Percentiles rank a stretch among this genome's conserved stretches.
Conservation (phyloP, 1,140 invertebrate species). For the Notospermus geniculatus region DNA sequence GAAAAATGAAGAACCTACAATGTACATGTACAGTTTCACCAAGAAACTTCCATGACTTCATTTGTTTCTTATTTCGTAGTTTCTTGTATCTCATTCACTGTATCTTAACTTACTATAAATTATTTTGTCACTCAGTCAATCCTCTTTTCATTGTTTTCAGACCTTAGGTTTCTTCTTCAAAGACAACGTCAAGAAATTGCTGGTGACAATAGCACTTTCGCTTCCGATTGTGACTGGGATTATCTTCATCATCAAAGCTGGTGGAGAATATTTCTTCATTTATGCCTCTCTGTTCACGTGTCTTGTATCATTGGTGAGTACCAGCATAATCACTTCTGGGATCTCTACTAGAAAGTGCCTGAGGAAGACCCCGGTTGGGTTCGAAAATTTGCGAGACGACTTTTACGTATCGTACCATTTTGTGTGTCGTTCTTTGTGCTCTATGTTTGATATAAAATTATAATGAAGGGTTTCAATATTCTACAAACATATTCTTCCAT, state of each 20-base stretch:
- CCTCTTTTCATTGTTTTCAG: conserved; percentile 60
- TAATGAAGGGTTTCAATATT: neutral
- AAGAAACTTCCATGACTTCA: no score
- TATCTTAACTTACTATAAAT: conserved; percentile 27
- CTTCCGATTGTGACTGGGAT: conserved; percentile 77
- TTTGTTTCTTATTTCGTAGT: no score
- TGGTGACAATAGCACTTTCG: conserved; percentile 74
- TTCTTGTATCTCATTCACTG: neutral
- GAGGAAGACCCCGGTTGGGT: no score
- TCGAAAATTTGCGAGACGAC: no score
- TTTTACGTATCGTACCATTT: no score
- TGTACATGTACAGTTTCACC: no score
- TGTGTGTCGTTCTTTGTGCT: no score
- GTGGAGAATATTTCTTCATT: conserved; percentile 85
- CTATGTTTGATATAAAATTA: neutral
- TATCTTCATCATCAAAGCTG: conserved; percentile 82
- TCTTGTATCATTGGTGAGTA: conserved; percentile 61
- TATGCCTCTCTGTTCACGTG: conserved; percentile 92
- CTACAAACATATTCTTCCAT: neutral
- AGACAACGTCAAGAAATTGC: conserved; percentile 86
- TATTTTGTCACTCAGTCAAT: no score
- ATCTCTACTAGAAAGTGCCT: no score
- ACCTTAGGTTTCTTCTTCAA: conserved; percentile 89
- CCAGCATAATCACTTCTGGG: neutral
- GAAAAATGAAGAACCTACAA: no score